A percentile compares a stretch with the other conserved stretches of the same genome.
Evolutionary conservation across 2,888 invertebrate species (phyloP).

Genomic region (Adineta ricciae): DNA sequence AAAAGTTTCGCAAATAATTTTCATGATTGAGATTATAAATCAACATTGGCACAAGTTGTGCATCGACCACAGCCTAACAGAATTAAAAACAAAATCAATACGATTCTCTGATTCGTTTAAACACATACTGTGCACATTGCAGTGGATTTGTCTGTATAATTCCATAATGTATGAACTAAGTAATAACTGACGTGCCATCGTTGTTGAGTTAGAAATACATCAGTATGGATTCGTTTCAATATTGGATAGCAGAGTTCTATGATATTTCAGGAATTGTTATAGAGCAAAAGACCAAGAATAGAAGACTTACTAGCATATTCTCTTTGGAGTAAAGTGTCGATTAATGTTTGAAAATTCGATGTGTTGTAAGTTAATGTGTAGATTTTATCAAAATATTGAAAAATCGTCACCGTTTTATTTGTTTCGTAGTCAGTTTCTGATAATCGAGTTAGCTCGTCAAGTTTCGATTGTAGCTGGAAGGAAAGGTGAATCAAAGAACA

Average conservation of each 20-base stretch:
- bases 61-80: background rate
- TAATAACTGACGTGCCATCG: conserved; percentile 1
- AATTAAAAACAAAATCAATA: background rate
- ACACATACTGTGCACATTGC: background rate
- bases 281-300: too few relatives aligned
- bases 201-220: background rate
- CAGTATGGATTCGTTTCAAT: background rate
- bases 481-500: background rate
- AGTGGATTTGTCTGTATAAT: background rate
- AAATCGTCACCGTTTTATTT: background rate
- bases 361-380: background rate
- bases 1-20: background rate
- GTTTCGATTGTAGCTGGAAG: background rate
- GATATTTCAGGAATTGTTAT: too few relatives aligned
- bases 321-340: background rate
- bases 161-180: conserved; percentile 4
- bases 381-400: conserved; percentile 6
- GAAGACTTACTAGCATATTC: background rate
- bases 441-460: conserved; percentile 6
- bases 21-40: background rate
- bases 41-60: background rate
- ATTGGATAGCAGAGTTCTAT: background rate
- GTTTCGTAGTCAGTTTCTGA: background rate
- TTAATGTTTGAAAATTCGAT: background rate
- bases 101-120: background rate